Conservation (phyloP, 2,113 vertebrate species). For the Hippocampus mohnikei region DNA sequence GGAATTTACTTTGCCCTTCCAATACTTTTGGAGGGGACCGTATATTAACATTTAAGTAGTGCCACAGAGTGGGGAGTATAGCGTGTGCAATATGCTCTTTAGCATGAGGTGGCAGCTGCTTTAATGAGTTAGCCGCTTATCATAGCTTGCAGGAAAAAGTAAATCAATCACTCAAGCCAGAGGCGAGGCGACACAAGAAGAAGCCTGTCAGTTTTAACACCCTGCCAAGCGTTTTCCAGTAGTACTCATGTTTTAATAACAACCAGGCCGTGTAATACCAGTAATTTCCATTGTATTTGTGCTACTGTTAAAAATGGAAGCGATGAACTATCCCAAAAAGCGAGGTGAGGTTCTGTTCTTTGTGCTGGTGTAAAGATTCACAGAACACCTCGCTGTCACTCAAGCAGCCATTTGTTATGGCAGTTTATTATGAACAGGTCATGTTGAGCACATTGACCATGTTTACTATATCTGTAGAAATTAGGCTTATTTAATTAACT, state of each 20-base stretch:
- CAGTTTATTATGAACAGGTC: constrained; percentile 43
- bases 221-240: constrained; percentile 61
- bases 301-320: constrained; percentile 26
- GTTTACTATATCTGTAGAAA: constrained; percentile 23
- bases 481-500: constrained; percentile 15
- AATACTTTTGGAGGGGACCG: no score
- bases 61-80: constrained; percentile 33
- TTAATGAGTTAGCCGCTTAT: constrained; percentile 70
- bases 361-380: constrained; percentile 29
- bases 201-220: constrained; percentile 40
- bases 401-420: constrained; percentile 44
- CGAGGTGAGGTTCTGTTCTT: constrained; percentile 20
- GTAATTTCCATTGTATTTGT: constrained; percentile 71
- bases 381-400: constrained; percentile 29
- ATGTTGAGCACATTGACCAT: constrained; percentile 50
- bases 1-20: no score
- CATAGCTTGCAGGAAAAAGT: constrained; percentile 63
- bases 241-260: constrained; percentile 70
- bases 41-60: constrained; percentile 35
- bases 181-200: constrained; percentile 41
- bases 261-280: constrained; percentile 38
- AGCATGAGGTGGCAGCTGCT: constrained; percentile 49
- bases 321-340: constrained; percentile 57
- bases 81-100: constrained; percentile 43
- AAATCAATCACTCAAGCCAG: constrained; percentile 68